These are phyloP conservation scores for Dasysyrphus tricinctus DNA, from an alignment of 2,888 invertebrate genomes.

Conservation along the genomic window DNA sequence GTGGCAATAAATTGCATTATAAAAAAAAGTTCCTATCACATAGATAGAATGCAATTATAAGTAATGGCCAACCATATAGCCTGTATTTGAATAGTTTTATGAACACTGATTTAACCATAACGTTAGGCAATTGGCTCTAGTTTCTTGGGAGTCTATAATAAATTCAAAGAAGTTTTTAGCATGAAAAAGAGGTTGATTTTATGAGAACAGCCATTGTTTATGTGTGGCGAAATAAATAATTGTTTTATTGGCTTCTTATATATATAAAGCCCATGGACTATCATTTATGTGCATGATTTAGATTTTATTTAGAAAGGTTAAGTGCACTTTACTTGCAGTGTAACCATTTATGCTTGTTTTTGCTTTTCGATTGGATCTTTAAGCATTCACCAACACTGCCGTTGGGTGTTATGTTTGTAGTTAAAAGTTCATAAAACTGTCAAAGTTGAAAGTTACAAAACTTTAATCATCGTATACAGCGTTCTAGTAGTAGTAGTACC, in stretches of 20 bases:
- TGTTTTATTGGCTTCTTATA: not conserved
- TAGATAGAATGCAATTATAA: constrained; percentile 28
- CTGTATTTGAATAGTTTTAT: not conserved
- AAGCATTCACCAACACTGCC: not conserved
- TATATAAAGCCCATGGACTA: not conserved
- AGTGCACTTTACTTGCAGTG: not conserved
- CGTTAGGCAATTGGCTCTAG: constrained; percentile 12
- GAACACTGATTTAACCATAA: not conserved
- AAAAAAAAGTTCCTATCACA: constrained; percentile 9
- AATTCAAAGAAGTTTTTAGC: constrained; percentile 27
- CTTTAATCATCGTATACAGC: no score
- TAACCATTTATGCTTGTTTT: not conserved
- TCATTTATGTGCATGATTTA: not conserved
- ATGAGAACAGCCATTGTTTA: not conserved
- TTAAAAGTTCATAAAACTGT: no score
- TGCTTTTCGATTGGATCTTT: not conserved
- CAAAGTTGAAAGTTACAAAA: no score
- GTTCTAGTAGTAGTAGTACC: no score
- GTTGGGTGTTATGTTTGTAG: not conserved
- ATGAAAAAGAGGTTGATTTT: not conserved
- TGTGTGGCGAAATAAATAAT: constrained; percentile 23
- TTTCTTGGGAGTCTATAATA: constrained; percentile 38
- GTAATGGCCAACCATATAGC: not conserved
- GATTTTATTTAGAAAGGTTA: constrained; percentile 24
- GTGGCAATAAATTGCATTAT: constrained; percentile 1